A percentile compares a stretch with the other conserved stretches of the same genome.
These are phyloP conservation scores for Linyphia triangularis DNA, from an alignment of 2,888 invertebrate genomes.

Conservation along the genomic window DNA sequence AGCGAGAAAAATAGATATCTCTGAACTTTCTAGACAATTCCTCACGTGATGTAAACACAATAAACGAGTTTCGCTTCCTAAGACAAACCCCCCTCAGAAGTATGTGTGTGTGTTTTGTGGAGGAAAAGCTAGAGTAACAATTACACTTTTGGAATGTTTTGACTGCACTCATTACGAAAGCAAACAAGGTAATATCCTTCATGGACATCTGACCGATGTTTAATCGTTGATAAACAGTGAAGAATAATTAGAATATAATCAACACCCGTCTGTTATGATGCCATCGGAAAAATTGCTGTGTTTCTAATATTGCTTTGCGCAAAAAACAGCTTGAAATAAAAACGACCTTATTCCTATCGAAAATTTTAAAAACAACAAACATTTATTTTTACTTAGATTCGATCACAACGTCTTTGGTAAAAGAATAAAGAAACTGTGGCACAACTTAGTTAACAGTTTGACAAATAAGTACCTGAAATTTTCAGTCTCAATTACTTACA, in stretches of 20 bases:
- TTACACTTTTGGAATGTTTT: background rate
- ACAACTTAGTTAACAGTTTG: no score
- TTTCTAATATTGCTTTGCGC: no score
- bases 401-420: no score
- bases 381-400: no score
- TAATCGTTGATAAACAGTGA: background rate
- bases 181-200: background rate
- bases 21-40: conserved; percentile 30
- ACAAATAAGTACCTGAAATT: no score
- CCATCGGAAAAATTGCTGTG: no score
- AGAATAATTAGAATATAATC: no score
- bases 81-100: background rate
- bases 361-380: no score
- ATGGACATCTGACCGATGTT: background rate
- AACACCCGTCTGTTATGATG: background rate
- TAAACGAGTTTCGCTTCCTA: background rate
- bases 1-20: background rate
- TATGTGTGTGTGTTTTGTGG: background rate
- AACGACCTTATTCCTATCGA: no score
- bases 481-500: no score
- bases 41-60: conserved; percentile 50
- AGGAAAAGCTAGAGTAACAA: conserved; percentile 13
- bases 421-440: no score
- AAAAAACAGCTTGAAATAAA: no score
- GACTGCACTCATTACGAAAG: background rate